phyloP scores from a whole-genome alignment of 1,140 invertebrate genomes.

The Diplogasteroides magnus region DNA sequence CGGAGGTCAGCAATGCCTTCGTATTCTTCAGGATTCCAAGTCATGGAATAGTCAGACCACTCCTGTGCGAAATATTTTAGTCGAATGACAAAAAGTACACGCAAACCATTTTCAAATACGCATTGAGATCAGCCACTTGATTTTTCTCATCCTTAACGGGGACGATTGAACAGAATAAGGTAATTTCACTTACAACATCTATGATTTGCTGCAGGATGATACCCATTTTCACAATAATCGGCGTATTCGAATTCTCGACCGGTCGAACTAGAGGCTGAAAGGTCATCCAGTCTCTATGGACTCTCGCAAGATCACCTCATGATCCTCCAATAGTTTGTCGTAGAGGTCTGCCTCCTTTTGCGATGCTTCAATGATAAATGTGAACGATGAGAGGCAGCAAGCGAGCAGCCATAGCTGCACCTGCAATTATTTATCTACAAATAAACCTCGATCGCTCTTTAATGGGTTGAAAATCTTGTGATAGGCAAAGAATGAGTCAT shows the following conservation, averaged over 20 bases:
- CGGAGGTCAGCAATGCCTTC: constrained; percentile 85
- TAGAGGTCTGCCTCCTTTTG: constrained; percentile 79
- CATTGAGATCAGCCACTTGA: constrained; percentile 36
- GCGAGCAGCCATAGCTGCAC: constrained; percentile 69
- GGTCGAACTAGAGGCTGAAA: constrained; percentile 78
- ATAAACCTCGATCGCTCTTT: background rate
- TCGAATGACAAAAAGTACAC: too few species aligned
- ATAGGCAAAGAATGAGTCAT: too few species aligned
- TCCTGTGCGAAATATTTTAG: too few species aligned
- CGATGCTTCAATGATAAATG: constrained; percentile 67
- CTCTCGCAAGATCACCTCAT: constrained; percentile 64
- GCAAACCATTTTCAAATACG: constrained; percentile 35
- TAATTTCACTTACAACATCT: constrained; percentile 78
- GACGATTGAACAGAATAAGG: background rate
- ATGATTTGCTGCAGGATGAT: constrained; percentile 98
- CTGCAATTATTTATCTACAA: too few species aligned
- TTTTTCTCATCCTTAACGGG: constrained; percentile 31
- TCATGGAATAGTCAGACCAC: constrained; percentile 94
- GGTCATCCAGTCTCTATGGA: background rate
- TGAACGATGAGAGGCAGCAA: constrained; percentile 64
- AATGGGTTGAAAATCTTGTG: too few species aligned
- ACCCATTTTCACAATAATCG: constrained; percentile 89
- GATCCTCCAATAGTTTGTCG: constrained; percentile 83
- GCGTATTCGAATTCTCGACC: constrained; percentile 88
- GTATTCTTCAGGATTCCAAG: constrained; percentile 90